Base-by-base conservation (phyloP, 2,888 invertebrate species). In the Drosophila koepferae region DNA sequence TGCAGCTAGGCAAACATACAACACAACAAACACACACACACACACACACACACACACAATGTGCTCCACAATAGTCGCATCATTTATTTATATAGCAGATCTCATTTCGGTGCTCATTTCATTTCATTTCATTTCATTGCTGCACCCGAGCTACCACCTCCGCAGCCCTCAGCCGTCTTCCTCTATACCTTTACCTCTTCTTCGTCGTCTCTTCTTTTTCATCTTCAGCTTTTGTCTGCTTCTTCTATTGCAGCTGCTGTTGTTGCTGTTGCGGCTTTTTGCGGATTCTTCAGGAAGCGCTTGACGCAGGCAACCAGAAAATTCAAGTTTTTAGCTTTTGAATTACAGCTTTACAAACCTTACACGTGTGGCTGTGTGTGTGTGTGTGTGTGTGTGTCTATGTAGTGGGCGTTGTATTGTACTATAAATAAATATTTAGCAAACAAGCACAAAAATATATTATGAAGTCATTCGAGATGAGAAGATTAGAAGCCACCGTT, bases 261-360 rank as follows among this genome's bases (percentile, higher is more conserved):
- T 40, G 20, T 38, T 36, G 66, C 40, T 41, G 54, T 23, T 55
- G n/a, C 20, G 20, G 23, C 48, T 51, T 61, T 60, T 54, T 44
- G 65, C 53, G 48, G 56, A 56, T 71, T 86, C 64, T 79, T 69
- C 81, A 91, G 90, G 90, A 90, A 90, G 81, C 76, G 65, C 73
- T 77, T 55, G 41, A 74, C 59, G 80, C 88, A 87, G 78, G 91
- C 90, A 87, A 86, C 80, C 91, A 82, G 86, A 86, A 87, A 79
- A 77, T 63, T 62, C 67, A 80, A 77, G 54, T 80, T 75, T 63
- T 69, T 59, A 67, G 67, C 75, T 67, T 63, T 86, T 66, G 76
- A 73, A 60, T 71, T 40, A 44, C 49, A 67, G 61, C 49, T 58
- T 71, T 55, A 51, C 31, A 77, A 76, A 61, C 60, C 7, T 55